A percentile compares a stretch with the other conserved stretches of the same genome.
Evolutionary conservation across 2,797 vertebrate genomes (phyloP).

Genomic region (Gymnothorax javanicus): DNA sequence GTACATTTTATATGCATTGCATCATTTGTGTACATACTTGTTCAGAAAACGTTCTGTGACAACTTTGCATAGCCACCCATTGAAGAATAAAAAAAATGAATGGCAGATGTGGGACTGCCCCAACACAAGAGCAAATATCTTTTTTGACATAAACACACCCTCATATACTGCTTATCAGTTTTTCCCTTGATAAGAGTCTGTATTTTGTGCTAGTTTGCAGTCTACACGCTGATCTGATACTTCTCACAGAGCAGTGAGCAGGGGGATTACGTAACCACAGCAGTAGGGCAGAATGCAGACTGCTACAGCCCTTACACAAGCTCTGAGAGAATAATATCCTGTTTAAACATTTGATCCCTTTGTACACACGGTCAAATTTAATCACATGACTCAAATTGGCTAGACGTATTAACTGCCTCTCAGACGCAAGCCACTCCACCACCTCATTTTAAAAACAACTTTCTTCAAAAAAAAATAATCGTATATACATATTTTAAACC

Average conservation of each 20-base stretch:
- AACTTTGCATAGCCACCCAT: neutral
- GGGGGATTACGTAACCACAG: neutral
- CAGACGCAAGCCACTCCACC: neutral
- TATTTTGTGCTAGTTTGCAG: neutral
- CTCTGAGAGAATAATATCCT: neutral
- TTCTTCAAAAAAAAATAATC: neutral
- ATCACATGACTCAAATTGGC: neutral
- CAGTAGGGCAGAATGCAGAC: neutral
- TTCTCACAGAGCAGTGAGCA: neutral
- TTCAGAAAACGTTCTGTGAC: neutral
- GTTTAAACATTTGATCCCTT: neutral
- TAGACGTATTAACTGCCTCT: neutral
- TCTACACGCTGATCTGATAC: conserved; percentile 1
- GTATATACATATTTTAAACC: neutral
- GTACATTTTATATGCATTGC: neutral
- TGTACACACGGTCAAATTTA: neutral
- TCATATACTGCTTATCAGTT: neutral
- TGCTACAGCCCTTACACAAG: neutral
- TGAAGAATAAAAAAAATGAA: neutral
- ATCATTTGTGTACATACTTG: neutral
- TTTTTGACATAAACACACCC: neutral
- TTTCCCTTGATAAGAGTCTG: neutral
- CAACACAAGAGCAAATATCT: too few relatives aligned
- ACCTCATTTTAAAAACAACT: neutral
- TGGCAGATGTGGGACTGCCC: neutral